Evolutionary conservation across 2,113 vertebrate genomes (phyloP).

Genomic region (Erinaceus europaeus): DNA sequence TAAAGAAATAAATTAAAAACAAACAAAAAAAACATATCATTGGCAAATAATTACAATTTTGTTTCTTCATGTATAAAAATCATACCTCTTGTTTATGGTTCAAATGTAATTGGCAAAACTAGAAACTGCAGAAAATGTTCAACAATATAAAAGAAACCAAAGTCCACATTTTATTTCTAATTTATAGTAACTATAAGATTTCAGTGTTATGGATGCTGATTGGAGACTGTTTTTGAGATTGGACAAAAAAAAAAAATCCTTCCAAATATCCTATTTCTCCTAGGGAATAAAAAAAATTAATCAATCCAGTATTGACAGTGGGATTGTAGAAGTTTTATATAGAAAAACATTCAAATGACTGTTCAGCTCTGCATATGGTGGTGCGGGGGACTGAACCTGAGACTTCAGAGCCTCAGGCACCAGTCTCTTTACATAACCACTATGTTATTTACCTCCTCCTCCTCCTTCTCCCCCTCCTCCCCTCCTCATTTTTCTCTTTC

Average conservation of each 20-base stretch:
- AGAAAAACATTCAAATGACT: background rate
- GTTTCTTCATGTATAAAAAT: slow-evolving; percentile 44
- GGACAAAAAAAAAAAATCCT: slow-evolving; percentile 3
- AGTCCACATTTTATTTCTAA: background rate
- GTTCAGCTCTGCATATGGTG: background rate
- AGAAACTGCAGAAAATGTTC: slow-evolving; percentile 28
- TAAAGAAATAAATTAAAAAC: too few species aligned
- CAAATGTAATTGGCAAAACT: slow-evolving; percentile 17
- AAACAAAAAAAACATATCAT: slow-evolving; percentile 50
- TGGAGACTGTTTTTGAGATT: background rate
- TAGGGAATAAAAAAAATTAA: slow-evolving; percentile 4
- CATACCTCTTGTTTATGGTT: slow-evolving; percentile 52
- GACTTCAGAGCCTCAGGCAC: too few species aligned
- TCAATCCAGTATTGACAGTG: background rate
- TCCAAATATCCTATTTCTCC: background rate
- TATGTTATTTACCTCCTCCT: too few species aligned
- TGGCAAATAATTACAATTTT: slow-evolving; percentile 60
- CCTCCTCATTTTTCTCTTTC: too few species aligned
- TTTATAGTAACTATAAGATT: slow-evolving; percentile 6
- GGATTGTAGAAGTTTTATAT: background rate
- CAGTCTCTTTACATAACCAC: too few species aligned
- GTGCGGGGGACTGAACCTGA: background rate
- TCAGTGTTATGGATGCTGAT: background rate
- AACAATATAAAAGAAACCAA: slow-evolving; percentile 6
- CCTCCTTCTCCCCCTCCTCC: background rate